Percentiles rank a stretch among this genome's conserved stretches.
phyloP scores from a whole-genome alignment of 2,888 invertebrate species.

The Tetragonula carbonaria region DNA sequence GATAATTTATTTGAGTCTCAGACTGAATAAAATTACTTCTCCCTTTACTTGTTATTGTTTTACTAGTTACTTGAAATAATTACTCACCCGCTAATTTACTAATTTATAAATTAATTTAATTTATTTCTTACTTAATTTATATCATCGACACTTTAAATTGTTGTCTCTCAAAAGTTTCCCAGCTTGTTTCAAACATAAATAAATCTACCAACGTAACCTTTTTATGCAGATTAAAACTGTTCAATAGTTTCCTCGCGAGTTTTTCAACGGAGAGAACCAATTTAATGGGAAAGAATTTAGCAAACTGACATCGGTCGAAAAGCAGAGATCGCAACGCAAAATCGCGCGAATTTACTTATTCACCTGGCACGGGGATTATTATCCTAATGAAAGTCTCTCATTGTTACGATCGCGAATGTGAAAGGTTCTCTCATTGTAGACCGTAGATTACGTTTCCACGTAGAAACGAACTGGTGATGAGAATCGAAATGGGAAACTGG shows the following conservation, averaged over 20 bases:
- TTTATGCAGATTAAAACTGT: background rate
- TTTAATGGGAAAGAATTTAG: constrained; percentile 5
- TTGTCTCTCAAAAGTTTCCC: too few species aligned
- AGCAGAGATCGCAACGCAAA: constrained; percentile 13
- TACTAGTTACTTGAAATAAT: too few species aligned
- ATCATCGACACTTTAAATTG: too few species aligned
- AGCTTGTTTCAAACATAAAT: too few species aligned
- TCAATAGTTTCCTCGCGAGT: background rate
- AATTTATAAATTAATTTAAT: too few species aligned
- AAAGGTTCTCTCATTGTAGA: constrained; percentile 44
- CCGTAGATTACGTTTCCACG: constrained; percentile 51
- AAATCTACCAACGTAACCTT: background rate
- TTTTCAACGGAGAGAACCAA: background rate
- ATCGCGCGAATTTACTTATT: constrained; percentile 26
- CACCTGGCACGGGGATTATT: constrained; percentile 29
- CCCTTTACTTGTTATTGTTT: too few species aligned
- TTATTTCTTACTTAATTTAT: too few species aligned
- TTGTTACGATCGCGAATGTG: constrained; percentile 34
- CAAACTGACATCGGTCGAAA: background rate
- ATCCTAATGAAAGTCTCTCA: constrained; percentile 49
- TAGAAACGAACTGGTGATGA: constrained; percentile 34
- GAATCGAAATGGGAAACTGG: constrained; percentile 52
- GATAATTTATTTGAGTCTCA: too few species aligned
- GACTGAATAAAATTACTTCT: too few species aligned
- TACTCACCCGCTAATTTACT: too few species aligned